Evolutionary conservation across 2,888 invertebrate species (phyloP).

Genomic region (Argyresthia goedartella): DNA sequence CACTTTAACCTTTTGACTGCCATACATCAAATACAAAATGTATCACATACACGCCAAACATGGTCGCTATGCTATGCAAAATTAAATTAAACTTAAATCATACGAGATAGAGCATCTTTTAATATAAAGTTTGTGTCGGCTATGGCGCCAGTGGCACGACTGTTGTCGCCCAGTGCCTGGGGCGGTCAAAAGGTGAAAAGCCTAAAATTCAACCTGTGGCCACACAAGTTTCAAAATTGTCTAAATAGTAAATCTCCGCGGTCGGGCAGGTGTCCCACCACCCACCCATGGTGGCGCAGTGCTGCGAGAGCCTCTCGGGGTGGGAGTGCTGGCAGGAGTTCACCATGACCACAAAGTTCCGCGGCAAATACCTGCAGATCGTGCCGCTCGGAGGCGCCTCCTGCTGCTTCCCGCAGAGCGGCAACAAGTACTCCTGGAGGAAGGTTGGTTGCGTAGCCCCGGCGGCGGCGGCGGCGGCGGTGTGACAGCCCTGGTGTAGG

Average conservation of each 20-base stretch:
- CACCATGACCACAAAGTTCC: conserved; percentile 98
- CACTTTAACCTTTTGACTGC: no score
- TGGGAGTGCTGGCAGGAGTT: conserved; percentile 99
- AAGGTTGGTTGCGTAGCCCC: conserved; percentile 66
- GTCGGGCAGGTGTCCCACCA: conserved; percentile 88
- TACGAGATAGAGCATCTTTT: no score
- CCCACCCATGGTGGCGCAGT: conserved; percentile 97
- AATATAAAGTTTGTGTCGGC: no score
- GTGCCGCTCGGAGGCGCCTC: conserved; percentile 82
- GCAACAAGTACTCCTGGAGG: conserved; percentile 96
- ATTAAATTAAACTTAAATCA: no score
- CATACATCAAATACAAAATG: no score
- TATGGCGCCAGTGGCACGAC: no score
- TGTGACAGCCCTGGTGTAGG: not conserved
- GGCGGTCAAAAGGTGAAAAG: no score
- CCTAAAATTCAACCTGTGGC: no score
- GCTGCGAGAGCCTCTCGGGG: conserved; percentile 86
- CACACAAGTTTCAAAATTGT: conserved; percentile 1
- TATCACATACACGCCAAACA: no score
- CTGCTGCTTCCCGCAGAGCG: conserved; percentile 74
- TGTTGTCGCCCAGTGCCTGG: no score
- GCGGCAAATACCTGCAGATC: conserved; percentile 97
- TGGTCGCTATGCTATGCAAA: no score
- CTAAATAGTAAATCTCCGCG: not conserved
- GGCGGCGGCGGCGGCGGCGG: no score